Percentiles rank a stretch among this genome's conserved stretches.
Conservation (phyloP, 1,140 invertebrate species). For the Lordiphosa mommai region DNA sequence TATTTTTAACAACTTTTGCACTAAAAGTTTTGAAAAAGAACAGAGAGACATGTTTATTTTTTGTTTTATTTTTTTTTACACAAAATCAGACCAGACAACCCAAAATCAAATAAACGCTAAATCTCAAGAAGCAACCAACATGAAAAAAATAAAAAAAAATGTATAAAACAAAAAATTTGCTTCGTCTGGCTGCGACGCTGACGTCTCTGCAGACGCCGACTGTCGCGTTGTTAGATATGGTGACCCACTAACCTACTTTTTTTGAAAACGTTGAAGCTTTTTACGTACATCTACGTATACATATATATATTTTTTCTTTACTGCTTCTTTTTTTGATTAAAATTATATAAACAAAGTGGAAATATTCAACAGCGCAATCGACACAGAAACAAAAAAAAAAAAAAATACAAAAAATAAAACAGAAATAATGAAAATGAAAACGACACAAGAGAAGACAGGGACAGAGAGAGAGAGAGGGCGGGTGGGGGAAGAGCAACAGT, state of each 20-base stretch:
- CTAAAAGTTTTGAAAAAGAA: conserved; percentile 28
- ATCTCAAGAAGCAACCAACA: conserved; percentile 10
- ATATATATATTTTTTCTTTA: conserved; percentile 22
- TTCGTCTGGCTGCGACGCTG: conserved; percentile 48
- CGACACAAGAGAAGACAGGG: conserved; percentile 25
- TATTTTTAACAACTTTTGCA: conserved; percentile 33
- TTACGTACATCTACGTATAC: conserved; percentile 29
- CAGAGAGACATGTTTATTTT: conserved; percentile 15
- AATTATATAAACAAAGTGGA: conserved; percentile 79
- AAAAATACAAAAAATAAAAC: conserved; percentile 47
- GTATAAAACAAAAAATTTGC: conserved; percentile 36
- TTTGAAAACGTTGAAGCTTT: conserved; percentile 70
- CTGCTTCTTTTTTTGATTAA: conserved; percentile 67
- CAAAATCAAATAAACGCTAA: background rate
- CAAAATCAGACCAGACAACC: conserved; percentile 23
- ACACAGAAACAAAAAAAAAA: conserved; percentile 61
- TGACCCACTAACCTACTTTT: conserved; percentile 79
- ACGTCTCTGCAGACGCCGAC: conserved; percentile 15
- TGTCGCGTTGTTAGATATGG: conserved; percentile 76
- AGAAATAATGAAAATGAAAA: conserved; percentile 70
- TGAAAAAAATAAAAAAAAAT: conserved; percentile 21
- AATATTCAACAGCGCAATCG: conserved; percentile 79
- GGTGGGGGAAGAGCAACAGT: background rate
- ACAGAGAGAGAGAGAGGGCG: conserved; percentile 12
- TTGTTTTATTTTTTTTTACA: conserved; percentile 18